Evolutionary conservation across 2,888 invertebrate species (phyloP).

Genomic region (Automeris io): DNA sequence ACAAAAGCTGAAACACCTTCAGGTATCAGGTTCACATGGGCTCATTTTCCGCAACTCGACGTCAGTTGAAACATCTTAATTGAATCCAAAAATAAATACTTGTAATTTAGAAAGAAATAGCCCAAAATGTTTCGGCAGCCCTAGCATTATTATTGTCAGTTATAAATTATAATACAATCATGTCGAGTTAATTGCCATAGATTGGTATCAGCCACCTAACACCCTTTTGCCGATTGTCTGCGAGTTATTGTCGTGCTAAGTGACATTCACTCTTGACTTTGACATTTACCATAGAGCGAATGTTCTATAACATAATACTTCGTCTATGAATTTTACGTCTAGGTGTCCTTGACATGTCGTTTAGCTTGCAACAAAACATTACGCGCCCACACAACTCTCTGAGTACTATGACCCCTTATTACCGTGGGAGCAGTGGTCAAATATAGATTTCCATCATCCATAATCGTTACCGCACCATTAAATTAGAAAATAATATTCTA

Average conservation of each 20-base stretch:
- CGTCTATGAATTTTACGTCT: slow-evolving; percentile 35
- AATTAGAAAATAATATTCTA: too few species aligned
- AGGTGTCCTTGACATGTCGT: slow-evolving; percentile 43
- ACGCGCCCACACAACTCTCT: slow-evolving; percentile 27
- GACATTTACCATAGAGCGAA: slow-evolving; percentile 41
- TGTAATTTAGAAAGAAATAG: too few species aligned
- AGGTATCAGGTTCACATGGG: too few species aligned
- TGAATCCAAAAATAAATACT: neutral
- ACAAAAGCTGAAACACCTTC: too few species aligned
- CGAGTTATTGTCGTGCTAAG: slow-evolving; percentile 26
- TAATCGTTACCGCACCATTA: too few species aligned
- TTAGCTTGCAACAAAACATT: slow-evolving; percentile 23
- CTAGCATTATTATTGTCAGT: slow-evolving; percentile 31
- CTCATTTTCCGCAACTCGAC: too few species aligned
- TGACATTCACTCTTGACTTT: slow-evolving; percentile 32
- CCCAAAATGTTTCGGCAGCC: too few species aligned
- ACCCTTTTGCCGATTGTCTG: slow-evolving; percentile 23
- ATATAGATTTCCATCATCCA: too few species aligned
- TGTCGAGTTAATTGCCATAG: slow-evolving; percentile 40
- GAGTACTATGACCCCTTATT: slow-evolving; percentile 21
- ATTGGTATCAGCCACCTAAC: slow-evolving; percentile 25
- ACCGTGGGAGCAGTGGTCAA: slow-evolving; percentile 21
- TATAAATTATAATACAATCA: slow-evolving; percentile 40
- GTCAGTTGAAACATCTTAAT: too few species aligned
- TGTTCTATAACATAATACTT: slow-evolving; percentile 41